Evolutionary conservation across 1,140 invertebrate genomes (phyloP), one percentile per base, ranked within the genome.

Genomic region (Drosophila santomea): DNA sequence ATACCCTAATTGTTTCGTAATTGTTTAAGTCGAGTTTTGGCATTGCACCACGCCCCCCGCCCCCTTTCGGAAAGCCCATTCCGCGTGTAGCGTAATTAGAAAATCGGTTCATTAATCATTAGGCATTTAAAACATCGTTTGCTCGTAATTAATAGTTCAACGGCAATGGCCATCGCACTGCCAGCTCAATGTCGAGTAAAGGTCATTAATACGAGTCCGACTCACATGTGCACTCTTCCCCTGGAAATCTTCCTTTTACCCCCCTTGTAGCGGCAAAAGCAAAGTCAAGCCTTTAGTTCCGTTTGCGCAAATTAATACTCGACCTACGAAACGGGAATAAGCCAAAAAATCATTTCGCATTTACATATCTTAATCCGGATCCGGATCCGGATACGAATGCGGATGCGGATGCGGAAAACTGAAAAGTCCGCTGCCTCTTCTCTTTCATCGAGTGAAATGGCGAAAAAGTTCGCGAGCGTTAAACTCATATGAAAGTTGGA

Each of bases 91-190:
- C 52, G 62, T 83, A 84, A 84, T 84, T 85, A 84, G 81, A 84
- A 73, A 80, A 85, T 77, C 66, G 76, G 52, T 57, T 61, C 62
- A 84, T 84, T 84, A 85, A 84, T 84, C 80, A 84, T 45, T 38
- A 20, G 43, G 73, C 80, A 84, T 76, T 76, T 84, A 67, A 84
- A 84, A 77, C 74, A 84, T 84, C 80, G 57, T 84, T 84, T 84
- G 72, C 55, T 25, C 55, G 76, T 84, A 73, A 85, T 80, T 84
- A 83, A 83, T 84, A 84, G 80, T 80, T 69, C 48, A 62, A 48
- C 57, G 43, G 44, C 78, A 77, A 67, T 66, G 60, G 56, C 72
- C 75, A 64, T 64, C 64, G 36, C 78, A 67, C n/a, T 56, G 63
- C n/a, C 7, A 39, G 25, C 60, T 76, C 81, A 84, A 84, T 85